Evolutionary conservation across 2,888 invertebrate species (phyloP), one percentile per base, ranked within the genome.

Genomic region (Chloroclystis v-ata): DNA sequence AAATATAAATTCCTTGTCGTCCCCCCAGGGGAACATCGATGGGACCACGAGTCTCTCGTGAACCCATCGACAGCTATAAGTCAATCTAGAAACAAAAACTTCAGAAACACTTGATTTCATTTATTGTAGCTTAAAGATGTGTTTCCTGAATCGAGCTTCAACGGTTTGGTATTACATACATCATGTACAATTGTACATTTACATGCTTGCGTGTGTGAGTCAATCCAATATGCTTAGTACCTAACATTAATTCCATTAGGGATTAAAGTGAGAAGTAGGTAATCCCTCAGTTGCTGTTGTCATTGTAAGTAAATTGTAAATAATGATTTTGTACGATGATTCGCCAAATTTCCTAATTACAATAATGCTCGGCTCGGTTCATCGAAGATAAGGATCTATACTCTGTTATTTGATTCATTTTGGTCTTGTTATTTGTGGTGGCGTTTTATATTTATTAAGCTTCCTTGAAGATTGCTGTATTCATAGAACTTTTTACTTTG

Each of bases 341-440:
- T 80, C 72, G 82, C 82, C 65, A 69, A 80, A 80, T 72, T 72
- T 73, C 64, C 61, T 77, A 75, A 82, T 83, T 72, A 75, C 61
- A 53, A 62, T 75, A 74, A 79, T 74, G 73, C 65, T 48, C 47
- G 20, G 33, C 33, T 35, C 20, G 11, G 16, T 13, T 20, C 26
- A 20, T 14, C 54, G 32, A 47, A 60, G 69, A 73, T 72, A 68
- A 52, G 49, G 58, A 74, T 73, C 68, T 65, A 41, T 52, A 49
- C 54, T 49, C 45, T 60, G 44, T 54, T 53, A 51, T 56, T 57
- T 53, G 49, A 64, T 63, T 57, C 47, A 65, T 68, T 61, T 64
- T 9, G n/a, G n/a, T n/a, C n/a, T 20, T 33, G 20, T 35, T 24
- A 20, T 35, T 33, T 33, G 16, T 13, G 20, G 35, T 2, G 16